Conservation (phyloP, 2,888 invertebrate species). For the Dryobotodes eremita region DNA sequence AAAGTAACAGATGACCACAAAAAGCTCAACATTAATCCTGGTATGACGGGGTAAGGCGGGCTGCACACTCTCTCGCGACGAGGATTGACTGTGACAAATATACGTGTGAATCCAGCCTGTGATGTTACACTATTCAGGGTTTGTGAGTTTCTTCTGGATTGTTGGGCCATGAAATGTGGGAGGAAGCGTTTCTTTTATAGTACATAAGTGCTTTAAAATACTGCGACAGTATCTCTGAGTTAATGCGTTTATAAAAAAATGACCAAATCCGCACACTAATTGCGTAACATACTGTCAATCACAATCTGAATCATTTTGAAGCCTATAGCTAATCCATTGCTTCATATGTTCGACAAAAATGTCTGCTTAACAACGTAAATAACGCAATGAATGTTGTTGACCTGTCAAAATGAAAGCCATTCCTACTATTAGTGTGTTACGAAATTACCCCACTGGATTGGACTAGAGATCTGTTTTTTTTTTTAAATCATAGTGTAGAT, state of each 20-base stretch:
- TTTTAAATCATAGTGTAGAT: background rate
- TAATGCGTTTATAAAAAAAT: background rate
- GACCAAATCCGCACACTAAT: background rate
- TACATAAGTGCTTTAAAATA: background rate
- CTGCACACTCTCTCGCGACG: conserved; percentile 75
- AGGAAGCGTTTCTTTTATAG: conserved; percentile 16
- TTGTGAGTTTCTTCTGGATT: conserved; percentile 69
- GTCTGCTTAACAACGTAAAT: too few relatives aligned
- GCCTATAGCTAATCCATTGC: too few relatives aligned
- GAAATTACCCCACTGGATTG: background rate
- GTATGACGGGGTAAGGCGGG: conserved; percentile 61
- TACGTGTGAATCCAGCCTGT: conserved; percentile 77
- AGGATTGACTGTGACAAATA: conserved; percentile 85
- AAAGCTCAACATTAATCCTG: conserved; percentile 66
- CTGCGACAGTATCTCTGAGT: background rate
- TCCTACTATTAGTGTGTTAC: too few relatives aligned
- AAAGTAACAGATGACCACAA: conserved; percentile 64
- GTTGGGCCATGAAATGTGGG: conserved; percentile 57
- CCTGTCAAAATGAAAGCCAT: too few relatives aligned
- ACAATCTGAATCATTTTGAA: too few relatives aligned
- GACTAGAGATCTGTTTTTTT: background rate
- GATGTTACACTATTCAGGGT: conserved; percentile 69
- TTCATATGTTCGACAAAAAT: too few relatives aligned
- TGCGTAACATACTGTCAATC: too few relatives aligned
- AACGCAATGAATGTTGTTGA: too few relatives aligned